Base-by-base conservation (phyloP, 2,797 vertebrate genomes). In the Amniataba percoides region DNA sequence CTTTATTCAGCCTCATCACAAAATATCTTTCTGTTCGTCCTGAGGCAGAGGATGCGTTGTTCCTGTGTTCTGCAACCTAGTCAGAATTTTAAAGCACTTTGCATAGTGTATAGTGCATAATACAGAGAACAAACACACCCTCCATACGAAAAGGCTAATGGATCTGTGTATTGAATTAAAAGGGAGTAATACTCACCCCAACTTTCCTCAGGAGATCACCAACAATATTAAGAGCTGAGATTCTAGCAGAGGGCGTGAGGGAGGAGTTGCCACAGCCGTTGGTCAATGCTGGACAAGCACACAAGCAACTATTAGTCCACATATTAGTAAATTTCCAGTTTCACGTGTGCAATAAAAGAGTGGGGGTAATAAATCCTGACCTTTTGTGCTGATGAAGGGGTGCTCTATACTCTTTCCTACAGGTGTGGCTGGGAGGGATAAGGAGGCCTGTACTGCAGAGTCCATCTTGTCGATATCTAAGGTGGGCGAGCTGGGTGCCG, bases 201-300 rank as follows among this genome's bases (percentile, higher is more conserved):
- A 99, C 98, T 97, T 99, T 99, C 86, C 97, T 95, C 86, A 99
- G 92, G 73, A 99, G 97, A 90, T 99, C 98, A 25, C 98, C 97
- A 77, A 99, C 98, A 25, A 99, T 99, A 89, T 98, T 99, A 77
- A 99, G 96, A 39, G 98, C 98, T 52, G 98, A 99, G 95, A 99
- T 98, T 90, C 98, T 95, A 42, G 97, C 98, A 79, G 98, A 98
- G 19, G 98, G 97, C 62, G 98, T 98, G 71, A 99, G 95, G 18
- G 97, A 95, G 4, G 97, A 96, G 92, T 90, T 97, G 84, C 96
- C 96, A 92, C 97, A 98, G 71, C 97, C 97, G 1, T 98, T 99
- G 91, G 97, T 95, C 92, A 98, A 91, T 65, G 94, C 98, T 99
- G 85, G 49, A 70, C 2, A 1, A 25, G 16, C 3, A 74, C 3